phyloP scores from a whole-genome alignment of 64 coral and sea anemone genomes.

The Dendronephthya gigantea region DNA sequence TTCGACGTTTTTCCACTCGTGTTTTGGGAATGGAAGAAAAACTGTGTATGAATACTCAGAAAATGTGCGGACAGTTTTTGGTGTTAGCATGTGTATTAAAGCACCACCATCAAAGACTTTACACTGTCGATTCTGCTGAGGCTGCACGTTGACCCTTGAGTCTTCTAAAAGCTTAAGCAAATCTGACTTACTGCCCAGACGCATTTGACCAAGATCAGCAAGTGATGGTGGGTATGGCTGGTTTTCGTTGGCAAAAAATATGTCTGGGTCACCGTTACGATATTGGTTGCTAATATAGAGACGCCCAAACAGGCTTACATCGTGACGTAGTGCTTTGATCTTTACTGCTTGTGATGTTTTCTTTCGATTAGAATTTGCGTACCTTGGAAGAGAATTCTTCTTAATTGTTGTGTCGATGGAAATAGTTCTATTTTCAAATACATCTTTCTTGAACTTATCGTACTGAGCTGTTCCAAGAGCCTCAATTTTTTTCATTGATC shows the following conservation, averaged over 20 bases:
- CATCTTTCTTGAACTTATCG: too few relatives aligned
- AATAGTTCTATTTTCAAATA: too few relatives aligned
- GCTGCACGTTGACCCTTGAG: neutral
- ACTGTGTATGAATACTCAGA: conserved; percentile 26
- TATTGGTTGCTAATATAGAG: conserved; percentile 31
- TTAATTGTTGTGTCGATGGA: too few relatives aligned
- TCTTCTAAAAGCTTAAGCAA: conserved; percentile 24
- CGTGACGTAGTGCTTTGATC: neutral
- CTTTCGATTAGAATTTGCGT: neutral
- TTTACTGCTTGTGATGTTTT: conserved; percentile 24
- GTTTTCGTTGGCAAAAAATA: conserved; percentile 41
- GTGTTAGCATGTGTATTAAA: conserved; percentile 5
- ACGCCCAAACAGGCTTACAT: conserved; percentile 13
- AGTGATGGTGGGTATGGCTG: conserved; percentile 27
- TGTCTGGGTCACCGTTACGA: conserved; percentile 10
- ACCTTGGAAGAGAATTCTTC: conserved; percentile 39
- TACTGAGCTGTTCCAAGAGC: too few relatives aligned
- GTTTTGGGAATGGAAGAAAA: too few relatives aligned
- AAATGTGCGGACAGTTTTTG: neutral
- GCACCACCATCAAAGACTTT: conserved; percentile 21
- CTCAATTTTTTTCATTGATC: too few relatives aligned
- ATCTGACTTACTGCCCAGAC: conserved; percentile 26
- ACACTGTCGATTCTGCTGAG: neutral
- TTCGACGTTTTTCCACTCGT: conserved; percentile 5
- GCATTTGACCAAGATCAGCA: conserved; percentile 52